phyloP scores from a whole-genome alignment of 2,797 vertebrate species.

The Potorous gilbertii region DNA sequence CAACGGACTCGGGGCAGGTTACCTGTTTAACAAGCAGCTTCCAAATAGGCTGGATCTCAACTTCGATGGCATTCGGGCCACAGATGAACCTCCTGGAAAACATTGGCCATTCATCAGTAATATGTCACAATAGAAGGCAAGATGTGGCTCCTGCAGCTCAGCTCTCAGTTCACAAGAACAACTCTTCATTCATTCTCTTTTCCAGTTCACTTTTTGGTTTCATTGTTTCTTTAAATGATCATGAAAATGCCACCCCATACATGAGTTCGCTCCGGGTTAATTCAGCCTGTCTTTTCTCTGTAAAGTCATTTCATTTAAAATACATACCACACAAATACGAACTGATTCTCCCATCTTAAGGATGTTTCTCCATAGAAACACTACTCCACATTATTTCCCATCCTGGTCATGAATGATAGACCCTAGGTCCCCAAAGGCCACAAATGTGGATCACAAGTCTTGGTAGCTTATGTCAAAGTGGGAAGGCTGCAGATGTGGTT shows the following conservation, averaged over 20 bases:
- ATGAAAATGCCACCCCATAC: neutral
- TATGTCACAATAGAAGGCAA: neutral
- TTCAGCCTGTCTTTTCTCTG: neutral
- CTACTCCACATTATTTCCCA: neutral
- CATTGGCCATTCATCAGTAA: conserved; percentile 48
- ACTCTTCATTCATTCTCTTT: neutral
- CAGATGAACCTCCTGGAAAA: conserved; percentile 81
- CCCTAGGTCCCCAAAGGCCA: neutral
- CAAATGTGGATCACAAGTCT: neutral
- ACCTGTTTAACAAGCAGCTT: conserved; percentile 85
- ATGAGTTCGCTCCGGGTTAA: neutral
- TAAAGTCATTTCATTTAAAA: neutral
- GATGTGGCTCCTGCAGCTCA: neutral
- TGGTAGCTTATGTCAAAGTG: neutral
- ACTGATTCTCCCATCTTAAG: neutral
- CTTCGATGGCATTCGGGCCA: conserved; percentile 83
- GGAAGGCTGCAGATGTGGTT: neutral
- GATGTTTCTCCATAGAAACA: neutral
- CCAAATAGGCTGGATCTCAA: conserved; percentile 84
- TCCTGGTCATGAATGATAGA: neutral
- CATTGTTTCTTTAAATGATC: neutral
- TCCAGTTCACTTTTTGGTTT: neutral
- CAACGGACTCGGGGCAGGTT: neutral
- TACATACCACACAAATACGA: neutral
- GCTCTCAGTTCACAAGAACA: neutral